Evolutionary conservation across 2,888 invertebrate species (phyloP).

Genomic region (Acanthosoma haemorrhoidale): DNA sequence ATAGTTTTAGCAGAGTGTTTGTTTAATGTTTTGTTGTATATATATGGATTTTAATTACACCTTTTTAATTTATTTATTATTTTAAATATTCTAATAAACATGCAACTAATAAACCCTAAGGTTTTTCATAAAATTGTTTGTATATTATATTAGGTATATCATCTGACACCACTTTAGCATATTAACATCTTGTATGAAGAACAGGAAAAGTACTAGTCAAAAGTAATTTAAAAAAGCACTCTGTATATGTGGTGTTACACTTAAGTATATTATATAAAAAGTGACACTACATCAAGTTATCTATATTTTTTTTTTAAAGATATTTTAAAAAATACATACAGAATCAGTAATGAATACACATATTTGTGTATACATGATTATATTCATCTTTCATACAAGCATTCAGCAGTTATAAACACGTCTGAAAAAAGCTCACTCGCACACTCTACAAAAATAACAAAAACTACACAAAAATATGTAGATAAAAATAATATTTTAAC

Average conservation of each 20-base stretch:
- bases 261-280: constrained; percentile 27
- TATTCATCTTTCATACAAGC: constrained; percentile 29
- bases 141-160: constrained; percentile 11
- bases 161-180: constrained; percentile 17
- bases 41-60: background rate
- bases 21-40: background rate
- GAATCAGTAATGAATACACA: constrained; percentile 29
- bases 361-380: constrained; percentile 27
- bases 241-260: constrained; percentile 27
- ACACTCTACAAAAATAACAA: constrained; percentile 31
- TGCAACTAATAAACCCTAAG: constrained; percentile 24
- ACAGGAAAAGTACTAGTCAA: constrained; percentile 29
- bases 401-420: constrained; percentile 30
- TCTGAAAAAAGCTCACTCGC: constrained; percentile 29
- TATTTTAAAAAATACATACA: constrained; percentile 29
- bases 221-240: constrained; percentile 27
- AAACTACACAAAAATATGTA: constrained; percentile 29
- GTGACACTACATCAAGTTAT: constrained; percentile 30
- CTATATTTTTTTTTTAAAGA: constrained; percentile 19
- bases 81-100: constrained; percentile 21
- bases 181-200: constrained; percentile 18
- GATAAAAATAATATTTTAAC: constrained; percentile 32
- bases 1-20: constrained; percentile 6
- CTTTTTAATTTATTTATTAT: constrained; percentile 1
- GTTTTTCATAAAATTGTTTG: constrained; percentile 8